Conservation (phyloP, 2,797 vertebrate species). For the Sebastes matsubarae region DNA sequence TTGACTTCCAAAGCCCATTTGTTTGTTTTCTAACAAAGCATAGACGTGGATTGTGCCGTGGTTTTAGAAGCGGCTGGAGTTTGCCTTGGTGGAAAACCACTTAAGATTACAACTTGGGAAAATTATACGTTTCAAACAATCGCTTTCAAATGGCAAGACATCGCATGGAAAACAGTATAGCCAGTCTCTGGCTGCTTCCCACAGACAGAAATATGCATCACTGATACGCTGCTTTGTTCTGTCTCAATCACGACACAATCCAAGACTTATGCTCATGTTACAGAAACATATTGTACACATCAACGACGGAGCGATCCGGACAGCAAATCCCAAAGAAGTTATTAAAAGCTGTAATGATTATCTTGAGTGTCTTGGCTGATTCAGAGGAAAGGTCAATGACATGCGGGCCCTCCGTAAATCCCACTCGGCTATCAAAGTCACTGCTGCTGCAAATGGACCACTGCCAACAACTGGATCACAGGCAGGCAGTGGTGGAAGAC, state of each 20-base stretch:
- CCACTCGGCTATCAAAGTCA: constrained; percentile 31
- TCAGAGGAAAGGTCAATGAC: constrained; percentile 42
- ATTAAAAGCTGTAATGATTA: constrained; percentile 29
- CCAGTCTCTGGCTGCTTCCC: constrained; percentile 34
- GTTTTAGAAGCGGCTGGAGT: constrained; percentile 44
- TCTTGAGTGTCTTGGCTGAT: constrained; percentile 14
- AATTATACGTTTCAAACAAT: constrained; percentile 65
- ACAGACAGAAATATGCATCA: constrained; percentile 50
- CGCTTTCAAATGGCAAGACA: constrained; percentile 44
- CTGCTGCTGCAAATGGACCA: constrained; percentile 1
- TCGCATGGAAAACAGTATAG: constrained; percentile 36
- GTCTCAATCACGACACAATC: constrained; percentile 8
- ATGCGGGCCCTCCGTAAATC: constrained; percentile 7
- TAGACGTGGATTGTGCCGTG: constrained; percentile 18
- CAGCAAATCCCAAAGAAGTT: background rate
- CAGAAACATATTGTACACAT: background rate
- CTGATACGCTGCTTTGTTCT: constrained; percentile 34
- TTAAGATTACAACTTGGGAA: constrained; percentile 59
- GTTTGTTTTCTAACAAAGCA: constrained; percentile 55
- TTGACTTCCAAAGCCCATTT: constrained; percentile 30
- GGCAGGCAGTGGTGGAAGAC: background rate
- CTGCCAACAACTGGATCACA: background rate
- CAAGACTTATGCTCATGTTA: background rate
- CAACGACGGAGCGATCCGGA: background rate
- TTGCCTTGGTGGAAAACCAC: constrained; percentile 56